These are phyloP conservation scores for Mallotus villosus DNA, from an alignment of 2,797 vertebrate genomes.

Conservation along the genomic window DNA sequence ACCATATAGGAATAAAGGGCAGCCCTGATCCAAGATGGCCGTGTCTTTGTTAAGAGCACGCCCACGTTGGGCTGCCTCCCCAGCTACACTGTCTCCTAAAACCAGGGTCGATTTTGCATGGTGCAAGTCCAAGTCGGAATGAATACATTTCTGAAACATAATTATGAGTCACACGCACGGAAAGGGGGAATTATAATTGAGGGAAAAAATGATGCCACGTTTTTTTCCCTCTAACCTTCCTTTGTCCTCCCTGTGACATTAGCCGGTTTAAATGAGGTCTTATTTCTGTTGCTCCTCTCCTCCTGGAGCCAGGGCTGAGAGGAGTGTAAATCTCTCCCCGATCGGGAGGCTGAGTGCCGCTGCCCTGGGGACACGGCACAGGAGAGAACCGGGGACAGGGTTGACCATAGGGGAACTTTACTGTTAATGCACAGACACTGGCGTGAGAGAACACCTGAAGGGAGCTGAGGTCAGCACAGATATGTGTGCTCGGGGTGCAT, in stretches of 20 bases:
- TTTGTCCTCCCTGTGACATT: constrained; percentile 67
- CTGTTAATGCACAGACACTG: constrained; percentile 47
- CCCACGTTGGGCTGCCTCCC: constrained; percentile 15
- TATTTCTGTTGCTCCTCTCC: constrained; percentile 63
- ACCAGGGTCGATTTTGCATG: background rate
- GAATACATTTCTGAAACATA: constrained; percentile 37
- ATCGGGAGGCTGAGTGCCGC: constrained; percentile 55
- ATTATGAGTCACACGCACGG: constrained; percentile 18
- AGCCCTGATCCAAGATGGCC: constrained; percentile 36
- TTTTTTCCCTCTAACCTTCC: constrained; percentile 61
- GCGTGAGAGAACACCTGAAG: constrained; percentile 56
- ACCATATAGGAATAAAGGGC: constrained; percentile 43
- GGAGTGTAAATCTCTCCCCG: constrained; percentile 65
- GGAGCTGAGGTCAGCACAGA: constrained; percentile 26
- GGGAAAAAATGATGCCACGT: constrained; percentile 17
- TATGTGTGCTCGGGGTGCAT: constrained; percentile 26
- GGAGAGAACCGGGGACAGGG: constrained; percentile 48
- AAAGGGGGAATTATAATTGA: constrained; percentile 33
- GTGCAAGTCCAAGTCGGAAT: constrained; percentile 35
- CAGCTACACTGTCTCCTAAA: constrained; percentile 33
- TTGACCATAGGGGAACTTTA: constrained; percentile 31
- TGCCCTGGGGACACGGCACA: constrained; percentile 40
- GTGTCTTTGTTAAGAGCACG: constrained; percentile 10
- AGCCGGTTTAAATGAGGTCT: constrained; percentile 59
- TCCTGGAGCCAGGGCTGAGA: constrained; percentile 66